Evolutionary conservation across 37 sponge, comb jelly and placozoan genomes (phyloP).

Genomic region (Oopsacas minuta): DNA sequence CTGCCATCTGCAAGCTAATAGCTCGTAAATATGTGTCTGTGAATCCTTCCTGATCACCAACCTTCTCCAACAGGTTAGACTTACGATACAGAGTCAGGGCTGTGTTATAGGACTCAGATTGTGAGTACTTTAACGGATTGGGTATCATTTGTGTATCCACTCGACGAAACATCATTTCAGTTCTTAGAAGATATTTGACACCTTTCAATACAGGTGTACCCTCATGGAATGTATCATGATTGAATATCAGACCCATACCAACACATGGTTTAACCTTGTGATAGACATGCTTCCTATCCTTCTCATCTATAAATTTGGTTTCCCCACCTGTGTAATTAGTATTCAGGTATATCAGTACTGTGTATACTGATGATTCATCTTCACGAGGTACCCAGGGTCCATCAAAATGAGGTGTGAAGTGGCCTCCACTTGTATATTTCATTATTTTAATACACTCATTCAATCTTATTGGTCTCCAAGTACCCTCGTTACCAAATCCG

Average conservation of each 20-base stretch:
- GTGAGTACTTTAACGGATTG: slow-evolving; percentile 5
- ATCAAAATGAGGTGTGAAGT: slow-evolving; percentile 35
- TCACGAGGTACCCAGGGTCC: slow-evolving; percentile 39
- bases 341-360: slow-evolving; percentile 31
- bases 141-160: slow-evolving; percentile 32
- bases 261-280: slow-evolving; percentile 16
- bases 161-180: slow-evolving; percentile 33
- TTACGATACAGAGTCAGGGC: slow-evolving; percentile 27
- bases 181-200: slow-evolving; percentile 30
- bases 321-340: slow-evolving; percentile 26
- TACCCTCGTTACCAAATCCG: slow-evolving; percentile 36
- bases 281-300: background rate
- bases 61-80: slow-evolving; percentile 25
- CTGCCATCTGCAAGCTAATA: slow-evolving; percentile 14
- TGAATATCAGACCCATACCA: slow-evolving; percentile 27
- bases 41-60: slow-evolving; percentile 26
- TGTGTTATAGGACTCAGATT: slow-evolving; percentile 12
- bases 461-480: slow-evolving; percentile 29
- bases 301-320: slow-evolving; percentile 22
- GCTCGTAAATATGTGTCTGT: slow-evolving; percentile 31
- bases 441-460: slow-evolving; percentile 34
- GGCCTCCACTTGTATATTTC: slow-evolving; percentile 29
- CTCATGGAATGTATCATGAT: slow-evolving; percentile 34
- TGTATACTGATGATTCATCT: slow-evolving; percentile 29
- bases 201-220: slow-evolving; percentile 22